Percentiles rank a stretch among this genome's conserved stretches.
Conservation (phyloP, 2,888 invertebrate genomes). For the Caenorhabditis sp. region DNA sequence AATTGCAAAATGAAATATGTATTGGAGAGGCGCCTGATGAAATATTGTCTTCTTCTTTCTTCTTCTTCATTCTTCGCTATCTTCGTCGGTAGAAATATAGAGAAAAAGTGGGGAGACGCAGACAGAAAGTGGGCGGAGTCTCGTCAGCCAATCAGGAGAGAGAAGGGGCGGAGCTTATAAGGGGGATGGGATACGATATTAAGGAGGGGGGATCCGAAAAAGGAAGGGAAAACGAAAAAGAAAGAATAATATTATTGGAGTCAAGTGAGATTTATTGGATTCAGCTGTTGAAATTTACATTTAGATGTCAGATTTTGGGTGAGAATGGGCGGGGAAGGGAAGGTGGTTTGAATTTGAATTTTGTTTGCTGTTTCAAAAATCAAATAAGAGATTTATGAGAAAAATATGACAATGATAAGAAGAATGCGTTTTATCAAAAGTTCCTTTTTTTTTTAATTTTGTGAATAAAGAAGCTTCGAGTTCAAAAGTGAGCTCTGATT, state of each 20-base stretch:
- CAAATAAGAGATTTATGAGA: too few species aligned
- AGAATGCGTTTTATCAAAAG: too few species aligned
- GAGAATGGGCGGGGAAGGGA: not conserved
- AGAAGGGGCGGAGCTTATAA: not conserved
- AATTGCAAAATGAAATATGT: not conserved
- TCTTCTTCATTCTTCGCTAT: not conserved
- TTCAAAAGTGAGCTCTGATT: too few species aligned
- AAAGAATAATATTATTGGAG: slow-evolving; percentile 1
- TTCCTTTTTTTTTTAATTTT: too few species aligned
- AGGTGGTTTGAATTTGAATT: not conserved
- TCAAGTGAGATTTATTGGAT: not conserved
- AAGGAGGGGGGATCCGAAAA: not conserved
- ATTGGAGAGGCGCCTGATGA: slow-evolving; percentile 26
- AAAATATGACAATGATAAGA: too few species aligned
- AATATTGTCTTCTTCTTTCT: slow-evolving; percentile 20
- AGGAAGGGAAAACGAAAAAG: not conserved
- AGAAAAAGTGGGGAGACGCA: not conserved
- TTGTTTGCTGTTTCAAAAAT: too few species aligned
- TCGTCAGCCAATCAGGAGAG: slow-evolving; percentile 12
- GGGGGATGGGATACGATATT: not conserved
- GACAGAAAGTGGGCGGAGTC: slow-evolving; percentile 9
- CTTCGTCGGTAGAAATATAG: slow-evolving; percentile 7
- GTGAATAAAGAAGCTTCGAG: too few species aligned
- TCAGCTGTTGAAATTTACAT: slow-evolving; percentile 1
- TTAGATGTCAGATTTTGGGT: not conserved